phyloP scores from a whole-genome alignment of 2,888 invertebrate species.

The Drosophila mercatorum region DNA sequence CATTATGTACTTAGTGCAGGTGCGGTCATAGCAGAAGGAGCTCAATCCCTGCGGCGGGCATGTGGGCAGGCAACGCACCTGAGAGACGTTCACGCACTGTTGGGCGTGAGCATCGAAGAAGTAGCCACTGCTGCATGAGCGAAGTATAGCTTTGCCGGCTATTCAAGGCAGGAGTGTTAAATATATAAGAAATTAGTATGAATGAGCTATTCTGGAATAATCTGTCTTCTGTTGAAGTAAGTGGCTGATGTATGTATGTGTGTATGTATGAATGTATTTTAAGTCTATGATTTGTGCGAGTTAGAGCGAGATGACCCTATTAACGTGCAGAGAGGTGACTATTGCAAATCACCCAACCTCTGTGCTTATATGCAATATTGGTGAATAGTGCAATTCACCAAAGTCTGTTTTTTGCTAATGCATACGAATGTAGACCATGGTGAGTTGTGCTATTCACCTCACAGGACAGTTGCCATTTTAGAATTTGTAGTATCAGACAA shows the following conservation, averaged over 20 bases:
- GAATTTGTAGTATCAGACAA: background rate
- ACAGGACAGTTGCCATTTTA: too few species aligned
- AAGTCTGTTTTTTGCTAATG: background rate
- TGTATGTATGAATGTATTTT: too few species aligned
- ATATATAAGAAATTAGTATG: background rate
- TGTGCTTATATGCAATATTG: too few species aligned
- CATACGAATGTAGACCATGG: background rate
- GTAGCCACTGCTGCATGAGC: constrained; percentile 53
- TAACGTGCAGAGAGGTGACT: background rate
- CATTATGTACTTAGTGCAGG: constrained; percentile 81
- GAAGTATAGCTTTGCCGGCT: constrained; percentile 54
- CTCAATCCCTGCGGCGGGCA: constrained; percentile 64
- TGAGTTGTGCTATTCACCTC: background rate
- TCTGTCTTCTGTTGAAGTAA: too few species aligned
- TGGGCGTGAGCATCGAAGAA: constrained; percentile 72
- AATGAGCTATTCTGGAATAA: background rate
- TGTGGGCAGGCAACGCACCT: constrained; percentile 65
- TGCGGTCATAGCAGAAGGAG: constrained; percentile 76
- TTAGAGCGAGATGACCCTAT: background rate
- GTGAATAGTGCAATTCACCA: background rate
- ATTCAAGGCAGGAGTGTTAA: background rate
- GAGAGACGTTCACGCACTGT: constrained; percentile 60
- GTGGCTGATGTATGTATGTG: too few species aligned
- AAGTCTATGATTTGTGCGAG: background rate
- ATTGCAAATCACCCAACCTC: background rate